These are phyloP conservation scores for Bugula neritina DNA, from an alignment of 2,888 invertebrate species.

Conservation along the genomic window DNA sequence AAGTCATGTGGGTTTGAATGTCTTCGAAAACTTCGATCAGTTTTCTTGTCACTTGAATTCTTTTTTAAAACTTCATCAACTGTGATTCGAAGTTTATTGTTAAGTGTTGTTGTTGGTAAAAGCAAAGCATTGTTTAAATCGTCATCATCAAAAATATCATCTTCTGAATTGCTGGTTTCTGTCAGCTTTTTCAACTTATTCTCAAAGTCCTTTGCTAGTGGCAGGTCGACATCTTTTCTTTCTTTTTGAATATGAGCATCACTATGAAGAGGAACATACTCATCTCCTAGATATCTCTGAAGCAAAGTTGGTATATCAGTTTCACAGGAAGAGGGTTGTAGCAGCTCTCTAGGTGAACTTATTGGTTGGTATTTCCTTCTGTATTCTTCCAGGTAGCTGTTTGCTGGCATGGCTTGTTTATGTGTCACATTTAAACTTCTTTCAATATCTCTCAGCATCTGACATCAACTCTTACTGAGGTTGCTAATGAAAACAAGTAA, in stretches of 20 bases:
- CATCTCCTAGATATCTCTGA: neutral
- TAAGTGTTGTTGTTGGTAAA: neutral
- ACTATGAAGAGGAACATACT: neutral
- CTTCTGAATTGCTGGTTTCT: neutral
- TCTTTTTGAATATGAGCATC: neutral
- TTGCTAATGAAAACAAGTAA: too few species aligned
- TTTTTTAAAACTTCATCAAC: constrained; percentile 16
- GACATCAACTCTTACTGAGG: too few species aligned
- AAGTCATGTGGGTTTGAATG: neutral
- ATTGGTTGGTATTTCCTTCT: constrained; percentile 6
- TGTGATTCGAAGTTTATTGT: neutral
- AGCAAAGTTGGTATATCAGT: constrained; percentile 1
- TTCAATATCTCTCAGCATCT: too few species aligned
- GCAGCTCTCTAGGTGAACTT: neutral
- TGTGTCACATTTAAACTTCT: too few species aligned
- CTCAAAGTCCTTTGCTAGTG: neutral
- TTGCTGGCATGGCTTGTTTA: constrained; percentile 7
- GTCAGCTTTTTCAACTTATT: neutral
- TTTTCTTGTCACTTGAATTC: neutral
- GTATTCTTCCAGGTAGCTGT: neutral
- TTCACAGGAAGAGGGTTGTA: neutral
- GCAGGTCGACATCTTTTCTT: neutral
- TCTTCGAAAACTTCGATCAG: neutral
- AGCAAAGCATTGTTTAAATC: constrained; percentile 2
- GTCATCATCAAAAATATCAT: constrained; percentile 20